Base-by-base conservation (phyloP, 1,140 invertebrate genomes). In the Argopecten irradians region DNA sequence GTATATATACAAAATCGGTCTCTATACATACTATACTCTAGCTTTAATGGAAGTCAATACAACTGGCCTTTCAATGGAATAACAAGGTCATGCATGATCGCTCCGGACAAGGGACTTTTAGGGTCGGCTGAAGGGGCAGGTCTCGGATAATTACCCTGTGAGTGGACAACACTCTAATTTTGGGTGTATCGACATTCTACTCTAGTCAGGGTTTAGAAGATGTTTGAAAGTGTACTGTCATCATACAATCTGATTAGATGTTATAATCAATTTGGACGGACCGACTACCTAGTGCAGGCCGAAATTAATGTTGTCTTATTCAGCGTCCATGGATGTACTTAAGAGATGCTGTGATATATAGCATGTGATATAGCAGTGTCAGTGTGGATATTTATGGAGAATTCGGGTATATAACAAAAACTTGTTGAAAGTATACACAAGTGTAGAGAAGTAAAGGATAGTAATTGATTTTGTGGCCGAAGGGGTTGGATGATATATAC, bases 201-300 rank as follows among this genome's bases (percentile, higher is more conserved):
- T 71, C 28, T 22, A 71, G n/a, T 71, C 55, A 5, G 55, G 55
- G 55, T 71, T 71, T 28, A 11, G 55, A n/a, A 71, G 22, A 71
- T 71, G 55, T 71, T 71, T 71, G 55, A 71, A 71, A 71, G 55
- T 71, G 22, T 71, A 71, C 55, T 71, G n/a, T 71, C 55, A 71
- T 71, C 55, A 28, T n/a, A 28, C 22, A 3, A 28, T 71, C 22
- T 0, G 55, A 71, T 71, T 28, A 28, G 55, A 11, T 5, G 5
- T 28, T 22, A 71, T 71, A 28, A 71, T 71, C 55, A n/a, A 8
- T n/a, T 71, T 8, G 22, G 0, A n/a, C 55, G 2, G 55, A 5
- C 22, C 28, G 55, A n/a, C 28, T 28, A n/a, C 28, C 55, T 71
- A 28, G 22, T 71, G 55, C 7, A 71, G 55, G 55, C 55, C 55